phyloP scores from a whole-genome alignment of 2,888 invertebrate genomes.

The Pachydiplax longipennis region DNA sequence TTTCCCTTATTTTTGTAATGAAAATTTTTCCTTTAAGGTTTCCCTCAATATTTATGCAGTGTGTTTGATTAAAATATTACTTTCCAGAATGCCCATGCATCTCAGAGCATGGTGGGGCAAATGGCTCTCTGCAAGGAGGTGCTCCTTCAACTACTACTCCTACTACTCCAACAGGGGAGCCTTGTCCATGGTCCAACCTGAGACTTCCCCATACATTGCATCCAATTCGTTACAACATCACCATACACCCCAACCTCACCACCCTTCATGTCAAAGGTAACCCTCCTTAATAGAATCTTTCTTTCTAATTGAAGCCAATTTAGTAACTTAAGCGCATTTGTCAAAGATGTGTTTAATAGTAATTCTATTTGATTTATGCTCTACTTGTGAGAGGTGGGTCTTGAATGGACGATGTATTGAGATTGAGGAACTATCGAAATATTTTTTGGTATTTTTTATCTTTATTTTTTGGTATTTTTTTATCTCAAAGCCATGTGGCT shows the following conservation, averaged over 20 bases:
- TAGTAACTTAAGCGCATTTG: no score
- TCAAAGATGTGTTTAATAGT: no score
- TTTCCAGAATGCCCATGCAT: constrained; percentile 71
- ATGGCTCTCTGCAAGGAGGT: constrained; percentile 58
- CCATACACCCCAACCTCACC: constrained; percentile 91
- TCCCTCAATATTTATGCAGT: background rate
- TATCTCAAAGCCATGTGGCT: no score
- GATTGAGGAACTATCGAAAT: no score
- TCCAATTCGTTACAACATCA: constrained; percentile 86
- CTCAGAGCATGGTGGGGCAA: constrained; percentile 70
- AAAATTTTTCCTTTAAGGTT: background rate
- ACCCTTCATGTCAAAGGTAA: constrained; percentile 87
- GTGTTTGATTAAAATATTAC: background rate
- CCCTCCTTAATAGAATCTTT: constrained; percentile 45
- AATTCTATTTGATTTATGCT: no score
- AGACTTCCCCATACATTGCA: constrained; percentile 79
- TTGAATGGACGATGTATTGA: no score
- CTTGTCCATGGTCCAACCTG: constrained; percentile 79
- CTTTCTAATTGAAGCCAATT: no score
- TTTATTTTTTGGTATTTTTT: no score
- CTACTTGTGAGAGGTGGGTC: no score
- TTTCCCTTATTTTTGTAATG: background rate
- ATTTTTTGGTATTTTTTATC: no score
- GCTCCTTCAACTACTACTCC: constrained; percentile 69
- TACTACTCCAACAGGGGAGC: constrained; percentile 76